Evolutionary conservation across 2,888 invertebrate genomes (phyloP).

Genomic region (Cephus spinipes): DNA sequence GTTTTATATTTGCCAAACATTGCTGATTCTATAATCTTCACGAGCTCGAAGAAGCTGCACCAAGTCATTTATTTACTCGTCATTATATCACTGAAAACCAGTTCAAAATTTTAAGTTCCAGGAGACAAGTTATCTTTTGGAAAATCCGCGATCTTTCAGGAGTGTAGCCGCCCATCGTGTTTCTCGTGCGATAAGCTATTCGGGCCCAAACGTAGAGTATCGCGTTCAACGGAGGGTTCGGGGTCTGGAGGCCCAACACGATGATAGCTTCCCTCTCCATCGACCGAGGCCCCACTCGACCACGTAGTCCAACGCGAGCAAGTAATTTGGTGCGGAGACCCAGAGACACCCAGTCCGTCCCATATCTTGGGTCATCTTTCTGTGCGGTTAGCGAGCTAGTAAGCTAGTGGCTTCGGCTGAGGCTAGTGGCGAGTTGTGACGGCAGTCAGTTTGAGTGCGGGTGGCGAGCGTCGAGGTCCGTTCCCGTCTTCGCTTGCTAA

Average conservation of each 20-base stretch:
- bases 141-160: not conserved
- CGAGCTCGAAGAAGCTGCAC: not conserved
- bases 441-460: conserved; percentile 47
- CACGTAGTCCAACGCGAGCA: conserved; percentile 4
- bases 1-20: not conserved
- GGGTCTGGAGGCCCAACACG: not conserved
- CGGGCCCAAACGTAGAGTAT: not conserved
- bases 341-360: conserved; percentile 45
- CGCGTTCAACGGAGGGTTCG: not conserved
- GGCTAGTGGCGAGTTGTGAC: conserved; percentile 11
- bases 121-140: too few species aligned
- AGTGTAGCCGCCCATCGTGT: not conserved
- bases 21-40: not conserved
- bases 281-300: conserved; percentile 24
- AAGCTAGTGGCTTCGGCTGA: conserved; percentile 1
- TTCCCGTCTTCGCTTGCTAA: conserved; percentile 33
- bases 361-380: conserved; percentile 59
- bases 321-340: conserved; percentile 49
- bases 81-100: not conserved
- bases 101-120: not conserved
- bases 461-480: conserved; percentile 45
- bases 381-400: conserved; percentile 32
- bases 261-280: conserved; percentile 7
- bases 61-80: not conserved
- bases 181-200: not conserved